A percentile compares a stretch with the other conserved stretches of the same genome.
phyloP scores from a whole-genome alignment of 2,888 invertebrate genomes.

The Hofmannophila pseudospretella region DNA sequence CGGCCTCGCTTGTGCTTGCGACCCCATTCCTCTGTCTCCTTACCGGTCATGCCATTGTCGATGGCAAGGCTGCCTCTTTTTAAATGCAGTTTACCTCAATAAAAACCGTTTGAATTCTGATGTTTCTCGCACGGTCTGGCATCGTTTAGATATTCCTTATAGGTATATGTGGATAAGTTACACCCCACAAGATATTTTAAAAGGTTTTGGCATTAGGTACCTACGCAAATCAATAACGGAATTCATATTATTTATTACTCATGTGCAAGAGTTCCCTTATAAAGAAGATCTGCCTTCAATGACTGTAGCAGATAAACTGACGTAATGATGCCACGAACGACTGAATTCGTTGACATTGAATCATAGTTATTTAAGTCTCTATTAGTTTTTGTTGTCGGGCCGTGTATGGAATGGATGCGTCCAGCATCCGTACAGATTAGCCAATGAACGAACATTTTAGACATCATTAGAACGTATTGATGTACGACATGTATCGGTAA shows the following conservation, averaged over 20 bases:
- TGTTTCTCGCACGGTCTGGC: constrained; percentile 20
- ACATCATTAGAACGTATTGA: constrained; percentile 37
- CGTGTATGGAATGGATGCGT: constrained; percentile 47
- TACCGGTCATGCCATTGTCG: constrained; percentile 50
- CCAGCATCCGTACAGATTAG: constrained; percentile 38
- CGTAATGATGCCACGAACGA: constrained; percentile 26
- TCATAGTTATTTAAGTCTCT: constrained; percentile 67
- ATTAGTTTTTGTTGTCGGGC: constrained; percentile 50
- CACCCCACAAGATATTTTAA: too few species aligned
- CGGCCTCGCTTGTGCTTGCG: constrained; percentile 46
- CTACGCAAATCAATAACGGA: too few species aligned
- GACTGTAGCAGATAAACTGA: constrained; percentile 10
- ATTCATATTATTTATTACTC: neutral
- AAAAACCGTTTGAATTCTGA: constrained; percentile 7
- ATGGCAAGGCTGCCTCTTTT: constrained; percentile 29
- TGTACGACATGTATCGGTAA: constrained; percentile 25
- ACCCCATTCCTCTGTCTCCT: constrained; percentile 62
- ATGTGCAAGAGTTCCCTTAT: too few species aligned
- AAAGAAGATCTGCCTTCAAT: neutral
- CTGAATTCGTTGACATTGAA: constrained; percentile 59
- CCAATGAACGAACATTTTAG: constrained; percentile 54
- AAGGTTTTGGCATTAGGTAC: too few species aligned
- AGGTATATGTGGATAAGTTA: neutral
- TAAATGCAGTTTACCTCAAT: constrained; percentile 15
- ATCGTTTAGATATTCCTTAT: too few species aligned